Percentiles rank a stretch among this genome's conserved stretches.
Evolutionary conservation across 2,888 invertebrate species (phyloP).

Genomic region (Drosophila multiciliata): DNA sequence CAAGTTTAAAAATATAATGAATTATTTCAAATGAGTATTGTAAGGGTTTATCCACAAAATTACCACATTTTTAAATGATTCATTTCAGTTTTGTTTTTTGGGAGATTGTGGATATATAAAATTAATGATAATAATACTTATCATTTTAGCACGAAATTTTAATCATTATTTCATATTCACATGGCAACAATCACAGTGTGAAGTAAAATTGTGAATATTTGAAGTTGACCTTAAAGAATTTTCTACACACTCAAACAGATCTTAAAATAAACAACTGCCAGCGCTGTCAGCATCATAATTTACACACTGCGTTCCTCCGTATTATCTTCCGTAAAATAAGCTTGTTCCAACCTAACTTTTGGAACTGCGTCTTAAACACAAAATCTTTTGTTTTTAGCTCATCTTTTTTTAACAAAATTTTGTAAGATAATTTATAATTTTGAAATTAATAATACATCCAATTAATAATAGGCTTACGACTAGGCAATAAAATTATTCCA

Average conservation of each 20-base stretch:
- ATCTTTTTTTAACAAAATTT: slow-evolving; percentile 30
- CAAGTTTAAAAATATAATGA: neutral
- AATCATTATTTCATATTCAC: neutral
- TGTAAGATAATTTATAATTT: slow-evolving; percentile 24
- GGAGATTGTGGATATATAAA: too few species aligned
- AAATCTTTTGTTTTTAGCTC: slow-evolving; percentile 43
- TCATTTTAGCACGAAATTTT: accelerated
- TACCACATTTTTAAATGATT: neutral
- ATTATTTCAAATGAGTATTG: neutral
- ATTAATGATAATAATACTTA: neutral
- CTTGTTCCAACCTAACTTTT: slow-evolving; percentile 10
- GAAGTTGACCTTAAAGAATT: neutral
- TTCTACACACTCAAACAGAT: neutral
- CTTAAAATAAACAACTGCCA: neutral
- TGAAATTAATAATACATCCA: slow-evolving; percentile 11
- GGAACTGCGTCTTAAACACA: neutral
- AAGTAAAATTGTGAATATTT: neutral
- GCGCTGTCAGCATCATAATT: neutral
- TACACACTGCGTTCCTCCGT: neutral
- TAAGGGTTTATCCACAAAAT: neutral
- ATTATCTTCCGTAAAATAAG: neutral
- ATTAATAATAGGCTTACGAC: slow-evolving; percentile 30
- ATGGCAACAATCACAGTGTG: neutral
- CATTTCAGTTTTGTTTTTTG: neutral
- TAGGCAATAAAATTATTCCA: slow-evolving; percentile 41